Conservation (phyloP, 2,797 vertebrate genomes). For the Mus minutoides region DNA sequence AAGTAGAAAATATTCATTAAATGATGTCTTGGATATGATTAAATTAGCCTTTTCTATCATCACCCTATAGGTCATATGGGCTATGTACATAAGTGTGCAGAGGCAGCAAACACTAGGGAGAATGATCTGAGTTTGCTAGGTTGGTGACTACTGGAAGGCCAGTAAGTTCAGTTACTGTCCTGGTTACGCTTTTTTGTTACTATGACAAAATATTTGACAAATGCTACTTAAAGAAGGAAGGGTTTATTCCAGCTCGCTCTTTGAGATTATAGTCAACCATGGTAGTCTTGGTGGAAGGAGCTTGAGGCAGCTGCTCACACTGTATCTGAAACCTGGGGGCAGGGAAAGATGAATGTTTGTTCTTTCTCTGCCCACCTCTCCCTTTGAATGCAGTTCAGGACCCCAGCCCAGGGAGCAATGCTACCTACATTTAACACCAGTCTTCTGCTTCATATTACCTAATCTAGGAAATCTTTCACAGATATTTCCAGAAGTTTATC, state of each 20-base stretch:
- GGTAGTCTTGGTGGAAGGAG: not conserved
- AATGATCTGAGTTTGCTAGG: not conserved
- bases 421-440: not conserved
- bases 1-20: not conserved
- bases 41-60: not conserved
- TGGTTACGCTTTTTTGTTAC: not conserved
- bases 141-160: not conserved
- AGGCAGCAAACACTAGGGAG: not conserved
- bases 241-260: not conserved
- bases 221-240: not conserved
- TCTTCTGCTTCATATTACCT: not conserved
- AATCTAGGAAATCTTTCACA: not conserved
- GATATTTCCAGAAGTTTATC: not conserved
- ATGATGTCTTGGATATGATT: not conserved
- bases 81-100: not conserved
- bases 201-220: not conserved
- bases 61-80: fast-evolving
- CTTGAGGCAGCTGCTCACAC: not conserved
- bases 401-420: not conserved
- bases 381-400: not conserved
- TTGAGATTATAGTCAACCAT: not conserved
- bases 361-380: not conserved
- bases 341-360: not conserved
- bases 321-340: not conserved
- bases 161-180: not conserved